Conservation (phyloP, 2,888 invertebrate species). For the Protodeltote pygarga region DNA sequence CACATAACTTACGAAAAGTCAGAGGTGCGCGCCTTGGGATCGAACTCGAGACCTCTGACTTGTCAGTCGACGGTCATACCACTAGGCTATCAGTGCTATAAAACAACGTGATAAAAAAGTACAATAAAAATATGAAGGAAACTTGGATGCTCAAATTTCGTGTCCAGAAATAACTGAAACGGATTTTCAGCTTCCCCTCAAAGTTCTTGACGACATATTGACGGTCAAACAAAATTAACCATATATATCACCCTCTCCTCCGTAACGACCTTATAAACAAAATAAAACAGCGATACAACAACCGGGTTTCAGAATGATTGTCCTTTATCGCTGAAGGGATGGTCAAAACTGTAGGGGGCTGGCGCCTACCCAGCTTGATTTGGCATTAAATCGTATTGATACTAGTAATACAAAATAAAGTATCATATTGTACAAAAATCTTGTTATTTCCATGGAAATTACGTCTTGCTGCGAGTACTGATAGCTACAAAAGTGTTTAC, state of each 20-base stretch:
- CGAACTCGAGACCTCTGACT: too few species aligned
- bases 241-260: slow-evolving; percentile 37
- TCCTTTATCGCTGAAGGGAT: slow-evolving; percentile 59
- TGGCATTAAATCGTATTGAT: slow-evolving; percentile 53
- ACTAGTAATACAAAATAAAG: slow-evolving; percentile 50
- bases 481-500: slow-evolving; percentile 18
- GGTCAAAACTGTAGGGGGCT: slow-evolving; percentile 63
- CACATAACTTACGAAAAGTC: too few species aligned
- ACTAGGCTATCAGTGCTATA: too few species aligned
- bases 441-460: slow-evolving; percentile 34
- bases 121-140: too few species aligned
- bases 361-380: slow-evolving; percentile 69
- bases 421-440: slow-evolving; percentile 37
- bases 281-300: slow-evolving; percentile 65
- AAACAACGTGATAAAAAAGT: too few species aligned
- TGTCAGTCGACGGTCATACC: too few species aligned
- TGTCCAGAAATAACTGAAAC: too few species aligned
- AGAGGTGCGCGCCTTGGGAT: too few species aligned
- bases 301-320: slow-evolving; percentile 55
- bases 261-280: slow-evolving; percentile 51
- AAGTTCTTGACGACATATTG: too few species aligned
- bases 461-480: slow-evolving; percentile 14
- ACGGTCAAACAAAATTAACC: slow-evolving; percentile 34
- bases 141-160: too few species aligned
- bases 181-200: too few species aligned